Evolutionary conservation across 2,888 invertebrate species (phyloP).

Genomic region (Norana najaformis): DNA sequence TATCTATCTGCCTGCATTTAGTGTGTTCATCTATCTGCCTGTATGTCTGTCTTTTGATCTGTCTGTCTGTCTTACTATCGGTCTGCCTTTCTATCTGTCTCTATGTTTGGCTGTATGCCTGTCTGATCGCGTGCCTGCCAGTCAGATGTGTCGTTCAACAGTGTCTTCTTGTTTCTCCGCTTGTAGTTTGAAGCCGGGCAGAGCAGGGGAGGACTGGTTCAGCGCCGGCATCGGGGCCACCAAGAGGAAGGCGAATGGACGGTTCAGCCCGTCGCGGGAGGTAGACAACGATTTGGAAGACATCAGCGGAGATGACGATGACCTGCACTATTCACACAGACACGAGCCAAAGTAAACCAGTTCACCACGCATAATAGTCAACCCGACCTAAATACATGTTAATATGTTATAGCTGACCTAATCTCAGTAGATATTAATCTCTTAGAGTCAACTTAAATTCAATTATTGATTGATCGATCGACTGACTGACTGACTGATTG

Average conservation of each 20-base stretch:
- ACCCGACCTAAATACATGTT: background rate
- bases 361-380: background rate
- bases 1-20: background rate
- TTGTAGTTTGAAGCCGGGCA: background rate
- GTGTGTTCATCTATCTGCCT: background rate
- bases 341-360: background rate
- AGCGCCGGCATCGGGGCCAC: background rate
- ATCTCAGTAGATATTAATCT: background rate
- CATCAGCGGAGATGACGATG: constrained; percentile 13
- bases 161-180: background rate
- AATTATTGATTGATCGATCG: too few species aligned
- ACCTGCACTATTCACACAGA: background rate
- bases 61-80: background rate
- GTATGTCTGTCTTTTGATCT: background rate
- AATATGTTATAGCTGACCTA: too few species aligned
- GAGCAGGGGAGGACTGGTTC: background rate
- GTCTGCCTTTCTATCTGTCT: background rate
- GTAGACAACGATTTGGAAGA: constrained; percentile 2
- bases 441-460: background rate
- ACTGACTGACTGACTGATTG: too few species aligned
- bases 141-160: background rate
- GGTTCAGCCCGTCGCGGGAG: background rate
- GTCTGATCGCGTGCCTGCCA: background rate
- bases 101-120: background rate
- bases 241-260: background rate